Conservation (phyloP, 2,113 vertebrate species). For the Mustelus asterias region DNA sequence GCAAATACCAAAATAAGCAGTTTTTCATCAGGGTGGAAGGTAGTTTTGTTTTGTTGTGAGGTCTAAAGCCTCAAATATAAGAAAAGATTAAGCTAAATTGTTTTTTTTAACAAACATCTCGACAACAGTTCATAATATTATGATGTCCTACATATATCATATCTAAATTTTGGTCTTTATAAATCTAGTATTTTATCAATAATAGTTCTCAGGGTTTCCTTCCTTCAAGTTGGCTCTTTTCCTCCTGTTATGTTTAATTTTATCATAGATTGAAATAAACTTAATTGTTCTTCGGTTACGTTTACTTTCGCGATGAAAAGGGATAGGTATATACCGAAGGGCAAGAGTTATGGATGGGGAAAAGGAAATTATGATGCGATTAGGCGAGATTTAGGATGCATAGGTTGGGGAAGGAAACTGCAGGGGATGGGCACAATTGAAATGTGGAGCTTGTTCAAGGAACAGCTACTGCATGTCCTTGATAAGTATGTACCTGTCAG, state of each 20-base stretch:
- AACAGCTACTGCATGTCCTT: no score
- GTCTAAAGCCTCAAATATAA: neutral
- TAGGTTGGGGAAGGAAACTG: no score
- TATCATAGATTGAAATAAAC: neutral
- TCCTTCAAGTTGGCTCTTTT: neutral
- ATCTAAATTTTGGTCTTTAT: neutral
- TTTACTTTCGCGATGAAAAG: no score
- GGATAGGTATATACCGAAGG: no score
- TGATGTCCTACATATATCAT: neutral
- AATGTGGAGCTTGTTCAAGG: no score
- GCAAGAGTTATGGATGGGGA: no score
- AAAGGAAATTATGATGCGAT: no score
- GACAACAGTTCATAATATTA: neutral
- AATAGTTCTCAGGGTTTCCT: neutral
- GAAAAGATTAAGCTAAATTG: neutral
- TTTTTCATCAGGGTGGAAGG: neutral
- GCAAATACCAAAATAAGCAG: neutral
- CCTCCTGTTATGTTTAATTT: neutral
- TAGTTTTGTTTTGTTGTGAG: neutral
- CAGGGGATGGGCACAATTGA: no score
- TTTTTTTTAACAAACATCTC: neutral
- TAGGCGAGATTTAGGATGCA: no score
- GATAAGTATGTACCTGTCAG: no score
- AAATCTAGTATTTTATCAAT: neutral
- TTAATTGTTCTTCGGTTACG: no score